Conservation (phyloP, 1,140 invertebrate species). For the Bombus terrestris region DNA sequence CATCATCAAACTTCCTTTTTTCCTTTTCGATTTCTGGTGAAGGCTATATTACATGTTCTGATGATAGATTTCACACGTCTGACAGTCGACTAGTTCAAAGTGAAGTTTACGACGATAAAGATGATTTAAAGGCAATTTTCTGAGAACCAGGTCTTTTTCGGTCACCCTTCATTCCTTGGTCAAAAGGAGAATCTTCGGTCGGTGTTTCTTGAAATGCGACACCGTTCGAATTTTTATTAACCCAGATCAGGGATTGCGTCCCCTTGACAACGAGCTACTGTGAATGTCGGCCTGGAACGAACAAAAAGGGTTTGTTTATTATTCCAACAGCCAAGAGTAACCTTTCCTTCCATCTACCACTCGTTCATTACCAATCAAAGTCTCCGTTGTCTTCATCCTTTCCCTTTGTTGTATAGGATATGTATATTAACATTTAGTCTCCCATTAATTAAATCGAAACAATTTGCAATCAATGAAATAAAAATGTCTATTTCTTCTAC, state of each 20-base stretch:
- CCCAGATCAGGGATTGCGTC: constrained; percentile 38
- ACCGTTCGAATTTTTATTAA: constrained; percentile 57
- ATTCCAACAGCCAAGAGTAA: constrained; percentile 49
- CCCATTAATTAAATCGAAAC: background rate
- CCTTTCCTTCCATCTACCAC: constrained; percentile 5
- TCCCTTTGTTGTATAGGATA: background rate
- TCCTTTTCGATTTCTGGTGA: background rate
- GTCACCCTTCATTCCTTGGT: background rate
- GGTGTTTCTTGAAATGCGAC: constrained; percentile 53
- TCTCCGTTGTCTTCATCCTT: background rate
- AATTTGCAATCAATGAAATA: background rate
- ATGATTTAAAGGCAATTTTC: constrained; percentile 35
- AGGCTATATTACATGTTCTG: background rate
- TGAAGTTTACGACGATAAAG: constrained; percentile 32
- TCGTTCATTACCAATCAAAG: background rate
- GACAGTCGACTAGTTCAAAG: constrained; percentile 15
- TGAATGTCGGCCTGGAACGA: background rate
- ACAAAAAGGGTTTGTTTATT: constrained; percentile 66
- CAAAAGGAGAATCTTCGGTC: constrained; percentile 23
- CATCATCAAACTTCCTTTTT: background rate
- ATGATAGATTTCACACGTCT: constrained; percentile 1
- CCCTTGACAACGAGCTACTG: constrained; percentile 46
- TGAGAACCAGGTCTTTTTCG: constrained; percentile 13
- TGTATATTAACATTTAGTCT: background rate
- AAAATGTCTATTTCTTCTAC: background rate